phyloP scores from a whole-genome alignment of 2,113 vertebrate genomes.

The Oenanthe oenanthe region DNA sequence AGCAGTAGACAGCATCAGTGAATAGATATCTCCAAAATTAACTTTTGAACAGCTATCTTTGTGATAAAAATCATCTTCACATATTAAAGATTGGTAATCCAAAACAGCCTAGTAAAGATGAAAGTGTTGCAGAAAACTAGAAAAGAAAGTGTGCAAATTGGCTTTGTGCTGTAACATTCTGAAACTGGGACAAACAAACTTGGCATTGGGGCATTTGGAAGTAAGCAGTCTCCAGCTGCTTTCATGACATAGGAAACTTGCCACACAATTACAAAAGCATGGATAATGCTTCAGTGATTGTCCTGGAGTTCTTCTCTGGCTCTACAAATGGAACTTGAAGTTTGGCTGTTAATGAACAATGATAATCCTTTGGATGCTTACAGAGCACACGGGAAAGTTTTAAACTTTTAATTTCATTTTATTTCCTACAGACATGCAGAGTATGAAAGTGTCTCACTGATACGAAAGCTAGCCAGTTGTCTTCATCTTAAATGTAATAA shows the following conservation, averaged over 20 bases:
- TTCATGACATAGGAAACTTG: conserved; percentile 41
- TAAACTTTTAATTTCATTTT: not conserved
- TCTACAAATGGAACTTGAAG: conserved; percentile 20
- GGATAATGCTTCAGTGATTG: conserved; percentile 4
- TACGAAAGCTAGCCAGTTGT: not conserved
- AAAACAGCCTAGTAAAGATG: not conserved
- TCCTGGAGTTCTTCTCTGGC: conserved; percentile 18
- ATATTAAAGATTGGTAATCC: not conserved
- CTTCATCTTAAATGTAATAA: not conserved
- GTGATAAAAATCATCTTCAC: not conserved
- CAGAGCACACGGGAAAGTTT: not conserved
- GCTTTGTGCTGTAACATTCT: conserved; percentile 10
- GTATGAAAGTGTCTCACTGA: not conserved
- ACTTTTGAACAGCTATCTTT: not conserved
- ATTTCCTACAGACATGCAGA: not conserved
- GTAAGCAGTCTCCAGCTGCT: conserved; percentile 4
- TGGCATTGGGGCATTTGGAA: conserved; percentile 39
- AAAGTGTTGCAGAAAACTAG: not conserved
- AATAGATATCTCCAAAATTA: not conserved
- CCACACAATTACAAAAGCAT: not conserved
- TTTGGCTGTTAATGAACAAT: not conserved
- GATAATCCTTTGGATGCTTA: not conserved
- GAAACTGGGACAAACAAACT: conserved; percentile 49
- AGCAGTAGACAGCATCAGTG: not conserved
- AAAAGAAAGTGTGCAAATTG: not conserved